Conservation (phyloP, 2,113 vertebrate species). For the Chamaetylas fuelleborni region DNA sequence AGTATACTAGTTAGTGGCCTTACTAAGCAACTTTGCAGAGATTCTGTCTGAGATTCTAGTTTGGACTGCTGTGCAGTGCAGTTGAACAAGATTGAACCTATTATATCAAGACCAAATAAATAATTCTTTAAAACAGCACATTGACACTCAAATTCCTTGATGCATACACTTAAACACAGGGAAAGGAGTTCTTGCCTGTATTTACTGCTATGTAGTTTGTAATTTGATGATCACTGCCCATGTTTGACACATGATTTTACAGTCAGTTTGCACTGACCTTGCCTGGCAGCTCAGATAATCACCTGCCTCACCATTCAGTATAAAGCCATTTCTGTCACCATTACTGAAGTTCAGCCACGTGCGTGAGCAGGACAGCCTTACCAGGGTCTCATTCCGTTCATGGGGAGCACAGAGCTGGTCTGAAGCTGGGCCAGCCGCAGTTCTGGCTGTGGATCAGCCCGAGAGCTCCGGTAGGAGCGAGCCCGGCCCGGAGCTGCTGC, state of each 20-base stretch:
- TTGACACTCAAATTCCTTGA: not conserved
- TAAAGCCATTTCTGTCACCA: not conserved
- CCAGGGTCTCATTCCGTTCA: accelerated
- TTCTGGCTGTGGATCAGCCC: accelerated
- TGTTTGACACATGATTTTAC: accelerated
- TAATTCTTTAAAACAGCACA: not conserved
- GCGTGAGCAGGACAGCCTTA: not conserved
- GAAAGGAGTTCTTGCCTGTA: not conserved
- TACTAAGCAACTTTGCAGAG: not conserved
- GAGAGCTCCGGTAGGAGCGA: accelerated
- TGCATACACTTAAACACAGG: not conserved
- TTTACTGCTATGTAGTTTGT: not conserved
- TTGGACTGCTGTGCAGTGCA: not conserved
- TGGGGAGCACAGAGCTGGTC: accelerated
- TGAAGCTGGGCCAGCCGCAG: accelerated
- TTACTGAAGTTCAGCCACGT: accelerated
- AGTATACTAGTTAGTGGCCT: not conserved
- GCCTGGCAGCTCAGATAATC: not conserved
- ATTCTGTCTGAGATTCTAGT: not conserved
- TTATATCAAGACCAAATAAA: not conserved
- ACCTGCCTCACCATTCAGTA: not conserved
- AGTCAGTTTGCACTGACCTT: not conserved
- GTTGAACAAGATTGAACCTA: not conserved
- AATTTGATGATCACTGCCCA: not conserved
- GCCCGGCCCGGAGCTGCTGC: not conserved